Evolutionary conservation across 35 echinoderm and acorn worm species (phyloP).

Genomic region (Holothuria glaberrima): DNA sequence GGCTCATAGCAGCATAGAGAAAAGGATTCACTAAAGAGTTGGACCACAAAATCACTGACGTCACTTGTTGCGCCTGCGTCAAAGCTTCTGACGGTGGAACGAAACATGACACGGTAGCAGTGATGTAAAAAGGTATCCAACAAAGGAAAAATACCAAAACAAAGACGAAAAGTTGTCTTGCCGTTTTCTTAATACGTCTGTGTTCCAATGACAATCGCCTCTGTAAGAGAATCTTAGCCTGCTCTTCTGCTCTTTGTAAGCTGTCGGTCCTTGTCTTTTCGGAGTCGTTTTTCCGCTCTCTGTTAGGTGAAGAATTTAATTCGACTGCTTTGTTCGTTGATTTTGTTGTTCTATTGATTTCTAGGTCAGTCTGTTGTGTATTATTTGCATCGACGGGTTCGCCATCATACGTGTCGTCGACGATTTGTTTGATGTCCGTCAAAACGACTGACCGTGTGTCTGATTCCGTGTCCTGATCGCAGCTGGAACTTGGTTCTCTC

Average conservation of each 20-base stretch:
- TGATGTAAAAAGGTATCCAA: slow-evolving; percentile 25
- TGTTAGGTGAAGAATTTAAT: too few species aligned
- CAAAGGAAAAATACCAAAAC: slow-evolving; percentile 16
- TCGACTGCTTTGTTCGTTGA: too few species aligned
- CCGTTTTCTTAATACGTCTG: not conserved
- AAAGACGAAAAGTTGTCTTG: slow-evolving; percentile 5
- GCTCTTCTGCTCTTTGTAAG: not conserved
- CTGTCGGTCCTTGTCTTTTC: too few species aligned
- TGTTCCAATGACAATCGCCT: slow-evolving; percentile 5
- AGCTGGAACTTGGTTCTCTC: not conserved
- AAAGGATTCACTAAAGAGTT: slow-evolving; percentile 35
- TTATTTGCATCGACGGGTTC: too few species aligned
- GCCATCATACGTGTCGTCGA: not conserved
- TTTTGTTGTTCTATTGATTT: too few species aligned
- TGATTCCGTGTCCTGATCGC: not conserved
- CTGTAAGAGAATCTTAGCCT: not conserved
- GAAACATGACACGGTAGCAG: slow-evolving; percentile 1
- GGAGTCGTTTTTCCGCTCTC: too few species aligned
- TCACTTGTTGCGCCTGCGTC: not conserved
- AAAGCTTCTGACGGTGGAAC: not conserved
- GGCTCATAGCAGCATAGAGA: slow-evolving; percentile 26
- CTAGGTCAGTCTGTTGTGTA: too few species aligned
- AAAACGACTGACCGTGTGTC: not conserved
- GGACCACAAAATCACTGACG: not conserved
- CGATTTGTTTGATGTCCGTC: not conserved